Evolutionary conservation across 2,797 vertebrate genomes (phyloP).

Genomic region (Podarcis siculus): DNA sequence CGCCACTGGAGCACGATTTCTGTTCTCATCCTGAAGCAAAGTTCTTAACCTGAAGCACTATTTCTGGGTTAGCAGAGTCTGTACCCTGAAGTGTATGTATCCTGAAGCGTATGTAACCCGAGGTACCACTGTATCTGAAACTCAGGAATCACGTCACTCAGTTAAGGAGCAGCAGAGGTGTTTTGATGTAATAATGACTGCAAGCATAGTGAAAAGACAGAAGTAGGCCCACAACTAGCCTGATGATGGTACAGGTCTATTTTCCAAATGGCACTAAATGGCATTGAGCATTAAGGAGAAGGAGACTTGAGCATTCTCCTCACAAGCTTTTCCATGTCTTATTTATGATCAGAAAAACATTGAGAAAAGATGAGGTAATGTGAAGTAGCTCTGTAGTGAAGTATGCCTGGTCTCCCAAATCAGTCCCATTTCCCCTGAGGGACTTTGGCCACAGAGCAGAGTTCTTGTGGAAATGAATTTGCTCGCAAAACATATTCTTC

Average conservation of each 20-base stretch:
- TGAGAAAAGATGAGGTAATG: background rate
- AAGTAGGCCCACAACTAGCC: conserved; percentile 5
- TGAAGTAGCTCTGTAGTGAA: background rate
- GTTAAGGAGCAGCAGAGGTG: conserved; percentile 1
- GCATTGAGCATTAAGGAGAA: conserved; percentile 2
- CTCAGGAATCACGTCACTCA: background rate
- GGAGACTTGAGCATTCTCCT: background rate
- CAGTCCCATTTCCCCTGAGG: background rate
- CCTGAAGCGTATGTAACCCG: too few relatives aligned
- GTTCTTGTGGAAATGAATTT: background rate
- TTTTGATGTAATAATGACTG: conserved; percentile 21
- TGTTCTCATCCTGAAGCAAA: too few relatives aligned
- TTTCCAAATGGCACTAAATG: conserved; percentile 22
- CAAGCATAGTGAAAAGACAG: background rate
- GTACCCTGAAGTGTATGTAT: too few relatives aligned
- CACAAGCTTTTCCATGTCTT: background rate
- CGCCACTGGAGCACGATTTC: too few relatives aligned
- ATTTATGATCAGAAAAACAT: background rate
- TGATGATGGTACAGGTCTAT: background rate
- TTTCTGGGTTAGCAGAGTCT: too few relatives aligned
- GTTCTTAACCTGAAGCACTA: too few relatives aligned
- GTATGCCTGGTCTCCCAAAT: background rate
- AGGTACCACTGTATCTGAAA: background rate
- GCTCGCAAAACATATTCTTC: background rate
- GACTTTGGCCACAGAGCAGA: background rate